Percentiles rank a stretch among this genome's conserved stretches.
These are phyloP conservation scores for Leptocoma aspasia DNA, from an alignment of 2,113 vertebrate species.

Conservation along the genomic window DNA sequence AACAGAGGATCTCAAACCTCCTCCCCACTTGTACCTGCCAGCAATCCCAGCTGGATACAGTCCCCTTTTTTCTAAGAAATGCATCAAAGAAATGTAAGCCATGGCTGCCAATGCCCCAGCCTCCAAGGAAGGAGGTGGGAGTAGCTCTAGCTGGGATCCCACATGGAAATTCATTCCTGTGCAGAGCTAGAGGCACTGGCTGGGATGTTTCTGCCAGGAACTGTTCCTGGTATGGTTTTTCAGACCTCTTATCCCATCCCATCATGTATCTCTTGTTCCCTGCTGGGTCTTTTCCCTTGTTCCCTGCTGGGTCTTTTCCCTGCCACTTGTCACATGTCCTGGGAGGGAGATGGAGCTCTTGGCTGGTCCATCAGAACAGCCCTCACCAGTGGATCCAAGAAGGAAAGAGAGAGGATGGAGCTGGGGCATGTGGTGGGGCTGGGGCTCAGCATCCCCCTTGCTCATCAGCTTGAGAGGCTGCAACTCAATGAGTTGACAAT, in stretches of 20 bases:
- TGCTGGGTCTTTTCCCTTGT: no score
- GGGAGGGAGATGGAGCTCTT: not conserved
- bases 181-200: not conserved
- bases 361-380: not conserved
- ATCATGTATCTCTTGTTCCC: not conserved
- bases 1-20: not conserved
- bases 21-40: not conserved
- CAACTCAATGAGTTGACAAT: not conserved
- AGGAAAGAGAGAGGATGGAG: not conserved
- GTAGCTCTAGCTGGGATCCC: not conserved
- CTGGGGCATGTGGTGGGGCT: fast-evolving
- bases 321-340: not conserved
- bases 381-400: no score
- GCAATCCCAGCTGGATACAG: not conserved
- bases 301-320: not conserved
- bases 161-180: not conserved
- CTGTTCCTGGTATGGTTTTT: not conserved
- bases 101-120: not conserved
- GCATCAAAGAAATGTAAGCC: not conserved
- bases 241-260: not conserved
- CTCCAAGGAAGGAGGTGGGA: not conserved
- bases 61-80: not conserved
- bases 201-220: not conserved
- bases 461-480: not conserved
- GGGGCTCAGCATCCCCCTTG: not conserved